Evolutionary conservation across 2,113 vertebrate species (phyloP).

Genomic region (Phaethornis superciliosus): DNA sequence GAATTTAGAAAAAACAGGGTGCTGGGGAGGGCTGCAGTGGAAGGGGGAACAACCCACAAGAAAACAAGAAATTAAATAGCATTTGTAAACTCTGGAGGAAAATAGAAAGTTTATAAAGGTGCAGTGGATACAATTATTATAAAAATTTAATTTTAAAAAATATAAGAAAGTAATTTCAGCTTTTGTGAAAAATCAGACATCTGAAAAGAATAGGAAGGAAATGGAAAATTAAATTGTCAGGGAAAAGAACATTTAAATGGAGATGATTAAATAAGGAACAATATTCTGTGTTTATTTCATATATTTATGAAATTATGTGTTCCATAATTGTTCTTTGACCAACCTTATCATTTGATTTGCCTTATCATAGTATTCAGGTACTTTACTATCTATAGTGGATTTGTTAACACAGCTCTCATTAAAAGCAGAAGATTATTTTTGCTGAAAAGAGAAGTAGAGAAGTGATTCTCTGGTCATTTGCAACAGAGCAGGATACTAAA

Average conservation of each 20-base stretch:
- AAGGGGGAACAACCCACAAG: too few relatives aligned
- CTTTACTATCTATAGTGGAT: not conserved
- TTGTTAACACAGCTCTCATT: not conserved
- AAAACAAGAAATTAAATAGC: too few relatives aligned
- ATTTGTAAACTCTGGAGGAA: not conserved
- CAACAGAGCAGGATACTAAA: not conserved
- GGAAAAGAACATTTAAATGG: not conserved
- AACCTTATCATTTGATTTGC: not conserved
- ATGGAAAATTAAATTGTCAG: not conserved
- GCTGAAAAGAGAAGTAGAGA: not conserved
- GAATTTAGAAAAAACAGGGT: too few relatives aligned
- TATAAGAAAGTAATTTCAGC: not conserved
- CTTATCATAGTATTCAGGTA: not conserved
- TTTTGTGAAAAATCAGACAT: not conserved
- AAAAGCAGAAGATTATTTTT: not conserved
- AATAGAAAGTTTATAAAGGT: not conserved
- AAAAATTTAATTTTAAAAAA: not conserved
- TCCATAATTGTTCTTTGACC: not conserved
- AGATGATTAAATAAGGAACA: not conserved
- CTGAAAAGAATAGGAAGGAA: not conserved
- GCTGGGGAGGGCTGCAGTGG: not conserved
- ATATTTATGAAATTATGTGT: not conserved
- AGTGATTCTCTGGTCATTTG: not conserved
- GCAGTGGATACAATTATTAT: not conserved
- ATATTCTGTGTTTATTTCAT: fast-evolving